Conservation (phyloP, 2,113 vertebrate genomes). For the Calyptommatus sinebrachiatus region DNA sequence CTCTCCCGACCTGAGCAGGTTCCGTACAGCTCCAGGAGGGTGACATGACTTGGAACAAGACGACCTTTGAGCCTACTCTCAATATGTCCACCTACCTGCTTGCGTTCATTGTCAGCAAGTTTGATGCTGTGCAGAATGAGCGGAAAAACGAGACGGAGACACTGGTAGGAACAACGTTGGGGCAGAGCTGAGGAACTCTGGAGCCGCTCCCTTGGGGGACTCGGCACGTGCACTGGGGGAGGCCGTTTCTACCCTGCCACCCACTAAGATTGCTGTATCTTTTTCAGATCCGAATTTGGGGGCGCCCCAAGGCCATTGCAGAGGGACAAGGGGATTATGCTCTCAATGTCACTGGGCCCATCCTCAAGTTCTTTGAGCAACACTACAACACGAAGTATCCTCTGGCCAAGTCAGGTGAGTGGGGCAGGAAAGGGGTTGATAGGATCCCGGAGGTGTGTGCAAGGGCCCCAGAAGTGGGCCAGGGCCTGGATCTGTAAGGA, state of each 20-base stretch:
- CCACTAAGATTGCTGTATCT: not conserved
- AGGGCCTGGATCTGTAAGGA: not conserved
- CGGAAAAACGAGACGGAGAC: fast-evolving
- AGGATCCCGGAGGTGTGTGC: too few relatives aligned
- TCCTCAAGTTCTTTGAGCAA: slow-evolving; percentile 75
- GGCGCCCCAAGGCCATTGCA: slow-evolving; percentile 70
- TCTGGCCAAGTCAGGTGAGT: slow-evolving; percentile 82
- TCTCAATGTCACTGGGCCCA: slow-evolving; percentile 69
- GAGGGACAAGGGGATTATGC: slow-evolving; percentile 74
- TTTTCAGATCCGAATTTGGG: slow-evolving; percentile 88
- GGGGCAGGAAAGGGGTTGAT: not conserved
- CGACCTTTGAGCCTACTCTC: slow-evolving; percentile 71
- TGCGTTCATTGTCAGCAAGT: slow-evolving; percentile 84
- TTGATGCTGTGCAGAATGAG: fast-evolving
- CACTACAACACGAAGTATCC: slow-evolving; percentile 81
- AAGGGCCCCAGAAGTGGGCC: fast-evolving
- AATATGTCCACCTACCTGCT: slow-evolving; percentile 90
- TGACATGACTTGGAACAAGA: slow-evolving; percentile 22
- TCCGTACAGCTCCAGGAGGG: fast-evolving
- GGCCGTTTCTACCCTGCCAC: not conserved
- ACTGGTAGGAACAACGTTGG: slow-evolving; percentile 63
- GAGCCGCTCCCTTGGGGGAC: not conserved
- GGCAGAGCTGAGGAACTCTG: not conserved
- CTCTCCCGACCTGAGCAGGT: not conserved
- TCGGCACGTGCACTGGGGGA: not conserved